phyloP scores from a whole-genome alignment of 1,140 invertebrate genomes.

The Drosophila ironensis region DNA sequence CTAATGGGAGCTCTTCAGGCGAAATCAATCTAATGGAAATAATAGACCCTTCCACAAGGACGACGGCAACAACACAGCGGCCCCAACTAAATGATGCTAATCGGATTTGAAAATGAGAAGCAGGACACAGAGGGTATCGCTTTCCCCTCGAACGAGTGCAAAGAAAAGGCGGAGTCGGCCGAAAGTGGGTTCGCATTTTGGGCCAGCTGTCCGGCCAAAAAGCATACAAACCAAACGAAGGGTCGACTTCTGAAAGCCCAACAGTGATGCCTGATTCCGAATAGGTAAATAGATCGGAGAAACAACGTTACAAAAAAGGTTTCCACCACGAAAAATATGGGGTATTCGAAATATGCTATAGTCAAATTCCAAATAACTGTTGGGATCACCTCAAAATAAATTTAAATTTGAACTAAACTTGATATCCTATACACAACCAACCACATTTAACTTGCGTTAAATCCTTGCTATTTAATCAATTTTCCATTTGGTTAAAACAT shows the following conservation, averaged over 20 bases:
- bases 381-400: too few relatives aligned
- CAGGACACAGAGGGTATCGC: constrained; percentile 41
- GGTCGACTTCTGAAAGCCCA: constrained; percentile 4
- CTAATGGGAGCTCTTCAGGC: constrained; percentile 19
- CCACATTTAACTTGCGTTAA: too few relatives aligned
- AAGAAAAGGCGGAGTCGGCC: constrained; percentile 34
- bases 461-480: too few relatives aligned
- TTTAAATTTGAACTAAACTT: too few relatives aligned
- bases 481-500: too few relatives aligned
- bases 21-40: constrained; percentile 71
- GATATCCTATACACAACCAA: too few relatives aligned
- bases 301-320: neutral
- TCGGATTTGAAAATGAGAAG: constrained; percentile 74
- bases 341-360: too few relatives aligned
- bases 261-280: constrained; percentile 2
- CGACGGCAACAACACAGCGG: constrained; percentile 46
- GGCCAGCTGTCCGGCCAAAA: constrained; percentile 6
- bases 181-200: constrained; percentile 28
- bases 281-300: neutral
- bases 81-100: constrained; percentile 75
- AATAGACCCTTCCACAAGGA: constrained; percentile 52
- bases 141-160: constrained; percentile 38
- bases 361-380: too few relatives aligned
- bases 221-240: constrained; percentile 5
- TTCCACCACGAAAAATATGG: too few relatives aligned